Base-by-base conservation (phyloP, 2,113 vertebrate species). In the Mus spicilegus region DNA sequence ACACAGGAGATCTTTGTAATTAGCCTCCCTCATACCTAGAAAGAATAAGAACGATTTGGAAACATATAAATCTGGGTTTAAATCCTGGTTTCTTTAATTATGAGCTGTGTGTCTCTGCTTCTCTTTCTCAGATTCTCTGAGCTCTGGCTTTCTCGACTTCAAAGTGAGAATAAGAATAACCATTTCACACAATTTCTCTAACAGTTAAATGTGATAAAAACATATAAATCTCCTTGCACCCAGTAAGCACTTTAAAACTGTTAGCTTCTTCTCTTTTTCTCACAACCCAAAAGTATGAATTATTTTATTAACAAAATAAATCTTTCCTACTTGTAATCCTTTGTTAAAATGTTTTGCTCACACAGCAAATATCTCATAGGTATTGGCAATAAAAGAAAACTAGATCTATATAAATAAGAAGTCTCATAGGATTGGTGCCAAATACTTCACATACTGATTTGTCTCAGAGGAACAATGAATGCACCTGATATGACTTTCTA, bases 221-320 rank as follows among this genome's bases (percentile, higher is more conserved):
- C 14, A 77, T 42, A 17, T 84, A 78, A 73, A 76, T 61, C n/a
- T 82, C 14, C 54, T 85, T 73, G 28, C 0, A 39, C 12, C 69
- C 63, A 33, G 3, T 54, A 73, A 87, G 39, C 9, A 39, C 77
- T 87, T 94, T 80, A 65, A 20, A 67, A 39, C 70, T 56, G 5
- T 65, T 92, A 26, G 42, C 42, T 10, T 58, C 87, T 13, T 12
- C 26, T 81, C 51, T 63, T 85, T 51, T 86, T 69, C 7, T 92
- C 69, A 92, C 30, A 87, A 67, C 73, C 5, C n/a, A 90, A 91
- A 78, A 78, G 61, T 80, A 80, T 91, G 28, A 85, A 65, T 75
- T 86, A 73, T 67, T 94, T 95, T 81, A 67, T 81, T 86, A n/a
- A 89, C 54, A 24, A 88, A 90, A 88, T 78, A 78, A 19, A 46